These are phyloP conservation scores for Drosophila persimilis DNA, from an alignment of 1,140 invertebrate species.

Conservation along the genomic window DNA sequence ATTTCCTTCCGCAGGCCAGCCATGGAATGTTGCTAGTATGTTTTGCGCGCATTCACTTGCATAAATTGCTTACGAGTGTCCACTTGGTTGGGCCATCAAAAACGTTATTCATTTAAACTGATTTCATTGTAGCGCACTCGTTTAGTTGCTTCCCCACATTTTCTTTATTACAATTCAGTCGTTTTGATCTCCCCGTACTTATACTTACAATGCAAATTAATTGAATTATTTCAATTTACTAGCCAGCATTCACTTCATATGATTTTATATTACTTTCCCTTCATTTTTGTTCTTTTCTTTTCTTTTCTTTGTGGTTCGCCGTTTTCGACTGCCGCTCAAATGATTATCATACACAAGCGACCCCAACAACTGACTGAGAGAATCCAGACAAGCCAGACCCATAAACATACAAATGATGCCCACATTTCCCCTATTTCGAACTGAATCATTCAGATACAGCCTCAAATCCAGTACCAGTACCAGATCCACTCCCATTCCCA, in stretches of 20 bases:
- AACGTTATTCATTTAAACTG: constrained; percentile 57
- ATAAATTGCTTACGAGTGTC: constrained; percentile 56
- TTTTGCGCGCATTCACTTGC: constrained; percentile 48
- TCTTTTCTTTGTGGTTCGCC: constrained; percentile 8
- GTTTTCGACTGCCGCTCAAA: neutral
- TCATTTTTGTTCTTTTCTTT: constrained; percentile 16
- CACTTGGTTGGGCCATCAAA: constrained; percentile 52
- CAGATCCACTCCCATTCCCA: constrained; percentile 10
- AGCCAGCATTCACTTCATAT: constrained; percentile 33
- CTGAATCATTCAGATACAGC: constrained; percentile 15
- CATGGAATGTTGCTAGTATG: constrained; percentile 6
- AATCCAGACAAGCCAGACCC: too few relatives aligned
- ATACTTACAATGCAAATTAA: constrained; percentile 81
- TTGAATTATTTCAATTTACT: constrained; percentile 79
- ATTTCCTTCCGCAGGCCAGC: constrained; percentile 44
- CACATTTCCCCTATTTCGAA: neutral
- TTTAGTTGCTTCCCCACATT: constrained; percentile 63
- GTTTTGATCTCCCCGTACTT: constrained; percentile 45
- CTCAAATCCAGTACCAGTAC: too few relatives aligned
- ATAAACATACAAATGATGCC: too few relatives aligned
- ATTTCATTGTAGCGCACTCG: constrained; percentile 52
- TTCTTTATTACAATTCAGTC: constrained; percentile 72
- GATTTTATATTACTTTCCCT: constrained; percentile 22
- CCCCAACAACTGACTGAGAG: too few relatives aligned
- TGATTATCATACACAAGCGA: too few relatives aligned